Evolutionary conservation across 2,113 vertebrate species (phyloP).

Genomic region (Caloenas nicobarica): DNA sequence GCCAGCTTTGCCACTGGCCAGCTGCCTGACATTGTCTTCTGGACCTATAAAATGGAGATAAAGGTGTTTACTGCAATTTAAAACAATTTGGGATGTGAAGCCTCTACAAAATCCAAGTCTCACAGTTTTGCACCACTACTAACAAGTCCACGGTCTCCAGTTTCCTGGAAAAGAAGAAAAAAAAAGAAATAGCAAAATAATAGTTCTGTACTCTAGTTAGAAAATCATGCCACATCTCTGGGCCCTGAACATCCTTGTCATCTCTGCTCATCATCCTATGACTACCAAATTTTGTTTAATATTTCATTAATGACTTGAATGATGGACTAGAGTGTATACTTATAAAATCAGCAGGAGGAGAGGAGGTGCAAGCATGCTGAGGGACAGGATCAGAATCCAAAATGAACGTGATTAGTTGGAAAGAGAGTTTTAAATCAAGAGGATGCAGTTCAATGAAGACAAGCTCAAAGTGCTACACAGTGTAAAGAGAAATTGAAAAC

Average conservation of each 20-base stretch:
- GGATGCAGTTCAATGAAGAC: neutral
- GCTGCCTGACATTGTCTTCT: neutral
- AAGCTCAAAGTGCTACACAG: neutral
- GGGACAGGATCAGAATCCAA: neutral
- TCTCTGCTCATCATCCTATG: rapidly evolving
- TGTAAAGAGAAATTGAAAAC: neutral
- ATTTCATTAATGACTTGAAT: neutral
- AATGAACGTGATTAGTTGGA: neutral
- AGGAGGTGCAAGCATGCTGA: neutral
- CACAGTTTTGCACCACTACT: neutral
- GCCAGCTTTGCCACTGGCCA: neutral
- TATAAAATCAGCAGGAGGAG: neutral
- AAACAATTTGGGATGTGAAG: neutral
- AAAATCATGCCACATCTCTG: neutral
- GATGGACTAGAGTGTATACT: neutral
- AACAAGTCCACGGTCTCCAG: neutral
- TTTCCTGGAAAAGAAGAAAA: neutral
- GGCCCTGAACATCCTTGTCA: neutral
- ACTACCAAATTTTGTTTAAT: neutral
- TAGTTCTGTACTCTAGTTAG: neutral
- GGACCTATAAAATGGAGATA: neutral
- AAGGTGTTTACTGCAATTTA: neutral
- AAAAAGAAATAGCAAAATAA: neutral
- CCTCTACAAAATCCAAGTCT: neutral
- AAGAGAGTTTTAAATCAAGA: neutral